Percentiles rank a stretch among this genome's conserved stretches.
These are phyloP conservation scores for Acanthaster planci DNA, from an alignment of 35 echinoderm and acorn worm genomes.

Conservation along the genomic window DNA sequence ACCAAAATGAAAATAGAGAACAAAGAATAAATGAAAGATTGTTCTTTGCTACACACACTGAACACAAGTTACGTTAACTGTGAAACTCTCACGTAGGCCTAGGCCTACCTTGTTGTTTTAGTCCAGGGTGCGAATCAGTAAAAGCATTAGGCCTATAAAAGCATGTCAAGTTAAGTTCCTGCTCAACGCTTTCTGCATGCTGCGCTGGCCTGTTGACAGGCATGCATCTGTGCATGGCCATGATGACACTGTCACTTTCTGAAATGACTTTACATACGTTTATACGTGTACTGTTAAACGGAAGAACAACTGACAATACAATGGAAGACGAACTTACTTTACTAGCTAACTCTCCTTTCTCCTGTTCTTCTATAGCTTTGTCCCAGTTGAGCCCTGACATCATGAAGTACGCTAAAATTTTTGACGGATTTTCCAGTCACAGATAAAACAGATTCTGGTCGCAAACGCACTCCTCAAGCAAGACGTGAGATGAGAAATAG, in stretches of 20 bases:
- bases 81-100: no score
- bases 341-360: conserved; percentile 32
- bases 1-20: no score
- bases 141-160: no score
- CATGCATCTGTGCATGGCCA: background rate
- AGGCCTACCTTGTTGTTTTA: no score
- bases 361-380: conserved; percentile 52
- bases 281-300: background rate
- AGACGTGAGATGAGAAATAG: no score
- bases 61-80: no score
- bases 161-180: background rate
- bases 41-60: no score
- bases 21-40: no score
- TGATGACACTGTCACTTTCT: background rate
- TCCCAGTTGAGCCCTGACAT: conserved; percentile 55
- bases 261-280: background rate
- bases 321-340: background rate
- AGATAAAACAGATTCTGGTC: no score
- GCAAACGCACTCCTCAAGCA: no score
- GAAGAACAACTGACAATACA: background rate
- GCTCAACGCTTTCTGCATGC: background rate
- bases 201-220: background rate
- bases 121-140: no score
- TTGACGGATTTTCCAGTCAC: no score
- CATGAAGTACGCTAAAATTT: background rate